phyloP scores from a whole-genome alignment of 2,797 vertebrate species.

The Limnodromus scolopaceus region DNA sequence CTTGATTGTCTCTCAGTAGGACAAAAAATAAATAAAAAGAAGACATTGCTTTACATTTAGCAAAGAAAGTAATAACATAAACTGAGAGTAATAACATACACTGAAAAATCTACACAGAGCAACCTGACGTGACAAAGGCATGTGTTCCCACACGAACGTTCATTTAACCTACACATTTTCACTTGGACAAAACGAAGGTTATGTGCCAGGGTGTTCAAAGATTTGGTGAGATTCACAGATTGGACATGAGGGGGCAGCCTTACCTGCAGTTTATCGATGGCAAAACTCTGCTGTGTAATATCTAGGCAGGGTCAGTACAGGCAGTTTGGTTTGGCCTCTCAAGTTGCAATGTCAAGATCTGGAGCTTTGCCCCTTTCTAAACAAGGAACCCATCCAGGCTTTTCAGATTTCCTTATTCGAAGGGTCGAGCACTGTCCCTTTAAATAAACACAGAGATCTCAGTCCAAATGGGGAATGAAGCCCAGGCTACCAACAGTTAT shows the following conservation, averaged over 20 bases:
- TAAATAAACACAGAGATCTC: not conserved
- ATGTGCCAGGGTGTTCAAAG: not conserved
- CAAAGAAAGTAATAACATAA: not conserved
- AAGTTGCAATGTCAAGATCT: not conserved
- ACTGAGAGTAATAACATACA: not conserved
- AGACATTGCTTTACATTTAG: not conserved
- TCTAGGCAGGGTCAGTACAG: not conserved
- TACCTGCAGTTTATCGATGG: conserved; percentile 28
- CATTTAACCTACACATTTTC: not conserved
- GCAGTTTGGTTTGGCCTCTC: not conserved
- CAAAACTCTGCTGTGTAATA: not conserved
- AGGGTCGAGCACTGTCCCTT: not conserved
- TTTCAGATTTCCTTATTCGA: not conserved
- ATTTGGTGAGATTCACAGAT: not conserved
- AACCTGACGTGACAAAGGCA: not conserved
- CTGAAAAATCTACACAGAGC: not conserved
- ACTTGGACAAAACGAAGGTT: not conserved
- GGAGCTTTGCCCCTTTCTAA: not conserved
- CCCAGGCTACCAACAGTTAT: conserved; percentile 30
- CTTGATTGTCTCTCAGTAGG: conserved; percentile 60
- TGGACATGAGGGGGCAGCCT: conserved; percentile 68
- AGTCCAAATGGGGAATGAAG: conserved; percentile 2
- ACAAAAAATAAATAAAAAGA: conserved; percentile 25
- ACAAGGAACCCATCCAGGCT: not conserved
- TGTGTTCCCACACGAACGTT: not conserved